These are phyloP conservation scores for Lithosia quadra DNA, from an alignment of 2,888 invertebrate genomes.

Conservation along the genomic window DNA sequence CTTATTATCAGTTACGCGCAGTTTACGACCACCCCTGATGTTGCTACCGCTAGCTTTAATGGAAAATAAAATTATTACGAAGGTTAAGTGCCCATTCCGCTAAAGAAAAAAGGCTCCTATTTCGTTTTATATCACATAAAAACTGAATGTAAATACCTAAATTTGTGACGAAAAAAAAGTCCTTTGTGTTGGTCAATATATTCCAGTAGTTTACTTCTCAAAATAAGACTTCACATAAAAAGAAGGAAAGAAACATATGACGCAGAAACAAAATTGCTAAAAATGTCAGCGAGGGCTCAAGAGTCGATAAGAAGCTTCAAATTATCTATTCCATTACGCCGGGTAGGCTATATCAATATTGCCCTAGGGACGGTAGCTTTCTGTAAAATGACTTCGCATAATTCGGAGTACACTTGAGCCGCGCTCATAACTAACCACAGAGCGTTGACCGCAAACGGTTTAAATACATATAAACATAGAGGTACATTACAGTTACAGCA, in stretches of 20 bases:
- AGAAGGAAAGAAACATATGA: slow-evolving; percentile 11
- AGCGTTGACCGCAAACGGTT: slow-evolving; percentile 41
- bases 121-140: slow-evolving; percentile 5
- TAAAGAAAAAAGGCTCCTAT: background rate
- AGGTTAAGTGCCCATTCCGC: slow-evolving; percentile 10
- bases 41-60: slow-evolving; percentile 41
- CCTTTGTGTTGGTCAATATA: background rate
- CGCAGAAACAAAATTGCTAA: slow-evolving; percentile 21
- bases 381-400: slow-evolving; percentile 48
- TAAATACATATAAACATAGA: slow-evolving; percentile 28
- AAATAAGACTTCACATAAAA: slow-evolving; percentile 23
- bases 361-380: slow-evolving; percentile 48
- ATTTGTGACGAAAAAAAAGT: background rate
- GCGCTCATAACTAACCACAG: slow-evolving; percentile 16
- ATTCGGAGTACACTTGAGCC: slow-evolving; percentile 31
- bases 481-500: slow-evolving; percentile 26
- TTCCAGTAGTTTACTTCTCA: slow-evolving; percentile 8
- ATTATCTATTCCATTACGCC: slow-evolving; percentile 63
- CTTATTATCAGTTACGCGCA: slow-evolving; percentile 50
- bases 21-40: slow-evolving; percentile 41
- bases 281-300: slow-evolving; percentile 30
- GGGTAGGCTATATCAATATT: slow-evolving; percentile 50
- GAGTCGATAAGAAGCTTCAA: slow-evolving; percentile 52
- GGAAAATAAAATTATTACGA: slow-evolving; percentile 44
- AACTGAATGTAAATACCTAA: slow-evolving; percentile 11